Conservation (phyloP, 2,797 vertebrate species). For the Spheniscus humboldti region DNA sequence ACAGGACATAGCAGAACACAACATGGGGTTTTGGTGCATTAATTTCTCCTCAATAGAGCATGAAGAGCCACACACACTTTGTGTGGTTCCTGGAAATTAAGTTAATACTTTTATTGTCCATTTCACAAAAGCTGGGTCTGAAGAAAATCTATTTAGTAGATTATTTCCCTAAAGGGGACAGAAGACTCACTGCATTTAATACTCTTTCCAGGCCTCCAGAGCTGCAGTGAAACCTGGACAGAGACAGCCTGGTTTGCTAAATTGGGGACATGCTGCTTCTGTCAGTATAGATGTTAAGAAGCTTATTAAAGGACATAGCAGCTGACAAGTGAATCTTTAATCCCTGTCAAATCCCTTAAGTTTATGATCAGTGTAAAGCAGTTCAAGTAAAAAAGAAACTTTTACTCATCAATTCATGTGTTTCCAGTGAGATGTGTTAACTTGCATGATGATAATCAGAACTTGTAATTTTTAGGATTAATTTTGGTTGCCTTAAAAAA, state of each 20-base stretch:
- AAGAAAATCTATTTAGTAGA: not conserved
- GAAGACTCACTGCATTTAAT: not conserved
- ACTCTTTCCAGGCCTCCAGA: not conserved
- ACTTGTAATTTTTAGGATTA: not conserved
- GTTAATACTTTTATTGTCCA: not conserved
- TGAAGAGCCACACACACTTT: not conserved
- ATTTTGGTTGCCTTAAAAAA: not conserved
- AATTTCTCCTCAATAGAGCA: not conserved
- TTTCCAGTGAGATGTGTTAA: not conserved
- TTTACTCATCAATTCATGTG: not conserved
- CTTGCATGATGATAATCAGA: not conserved
- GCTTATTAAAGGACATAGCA: constrained; percentile 44
- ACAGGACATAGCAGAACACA: not conserved
- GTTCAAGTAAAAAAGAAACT: not conserved
- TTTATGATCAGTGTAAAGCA: not conserved
- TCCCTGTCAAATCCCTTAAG: not conserved
- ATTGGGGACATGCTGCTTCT: not conserved
- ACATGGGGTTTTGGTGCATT: fast-evolving
- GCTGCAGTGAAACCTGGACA: not conserved
- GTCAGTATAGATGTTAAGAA: not conserved
- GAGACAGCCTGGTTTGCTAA: not conserved
- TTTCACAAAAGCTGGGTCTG: not conserved
- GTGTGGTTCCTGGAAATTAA: not conserved
- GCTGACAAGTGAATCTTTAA: constrained; percentile 38
- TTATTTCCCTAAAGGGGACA: not conserved